These are phyloP conservation scores for Anaspis maculata DNA, from an alignment of 2,888 invertebrate species.

Conservation along the genomic window DNA sequence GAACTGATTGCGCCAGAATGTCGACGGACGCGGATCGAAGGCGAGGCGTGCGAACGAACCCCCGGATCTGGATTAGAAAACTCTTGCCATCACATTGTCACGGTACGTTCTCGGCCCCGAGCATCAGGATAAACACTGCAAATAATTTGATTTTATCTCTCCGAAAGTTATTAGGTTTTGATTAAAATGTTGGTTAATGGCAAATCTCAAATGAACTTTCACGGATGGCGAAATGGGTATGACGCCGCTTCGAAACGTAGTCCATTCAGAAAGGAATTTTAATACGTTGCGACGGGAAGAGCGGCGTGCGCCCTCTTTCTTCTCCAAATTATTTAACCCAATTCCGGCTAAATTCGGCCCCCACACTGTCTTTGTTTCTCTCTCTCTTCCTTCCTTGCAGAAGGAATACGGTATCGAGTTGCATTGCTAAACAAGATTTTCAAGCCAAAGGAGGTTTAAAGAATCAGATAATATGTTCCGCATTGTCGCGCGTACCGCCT, in stretches of 20 bases:
- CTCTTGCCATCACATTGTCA: slow-evolving; percentile 20
- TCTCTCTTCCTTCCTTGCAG: too few species aligned
- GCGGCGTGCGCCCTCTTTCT: too few species aligned
- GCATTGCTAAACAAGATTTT: too few species aligned
- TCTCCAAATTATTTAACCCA: too few species aligned
- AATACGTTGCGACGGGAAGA: slow-evolving; percentile 2
- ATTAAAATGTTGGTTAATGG: slow-evolving; percentile 19
- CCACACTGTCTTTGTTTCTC: too few species aligned
- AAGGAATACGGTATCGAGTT: too few species aligned
- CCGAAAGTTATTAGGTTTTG: slow-evolving; percentile 19
- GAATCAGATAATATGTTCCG: too few species aligned
- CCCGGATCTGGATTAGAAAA: slow-evolving; percentile 16
- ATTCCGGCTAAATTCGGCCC: too few species aligned
- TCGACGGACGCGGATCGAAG: slow-evolving; percentile 5
- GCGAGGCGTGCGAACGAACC: slow-evolving; percentile 1
- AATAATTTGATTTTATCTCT: slow-evolving; percentile 20
- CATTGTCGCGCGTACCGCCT: too few species aligned
- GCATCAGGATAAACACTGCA: slow-evolving; percentile 18
- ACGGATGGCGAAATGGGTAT: slow-evolving; percentile 8
- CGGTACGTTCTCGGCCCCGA: too few species aligned
- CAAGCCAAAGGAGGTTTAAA: too few species aligned
- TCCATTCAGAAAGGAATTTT: slow-evolving; percentile 8
- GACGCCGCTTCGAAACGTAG: slow-evolving; percentile 4
- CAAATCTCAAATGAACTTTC: slow-evolving; percentile 15
- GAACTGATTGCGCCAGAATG: slow-evolving; percentile 7